Percentiles rank a stretch among this genome's conserved stretches.
Evolutionary conservation across 2,113 vertebrate species (phyloP).

Genomic region (Amphiprion percula): DNA sequence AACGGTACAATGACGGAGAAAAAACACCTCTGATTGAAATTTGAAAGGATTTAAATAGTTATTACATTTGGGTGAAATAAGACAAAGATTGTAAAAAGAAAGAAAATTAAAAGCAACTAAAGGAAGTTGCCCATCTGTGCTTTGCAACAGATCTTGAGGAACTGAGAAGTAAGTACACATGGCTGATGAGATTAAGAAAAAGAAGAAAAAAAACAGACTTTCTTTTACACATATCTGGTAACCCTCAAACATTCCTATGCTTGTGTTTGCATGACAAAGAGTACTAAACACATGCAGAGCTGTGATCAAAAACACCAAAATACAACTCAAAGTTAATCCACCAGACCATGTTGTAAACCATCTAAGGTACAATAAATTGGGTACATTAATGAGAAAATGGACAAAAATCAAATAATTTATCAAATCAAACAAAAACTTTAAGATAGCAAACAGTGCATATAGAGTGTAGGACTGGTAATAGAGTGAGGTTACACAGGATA

Average conservation of each 20-base stretch:
- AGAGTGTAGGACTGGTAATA: background rate
- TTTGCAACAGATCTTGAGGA: too few species aligned
- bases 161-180: too few species aligned
- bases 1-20: background rate
- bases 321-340: background rate
- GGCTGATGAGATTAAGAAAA: too few species aligned
- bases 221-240: background rate
- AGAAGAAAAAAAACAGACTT: background rate
- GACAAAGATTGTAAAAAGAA: too few species aligned
- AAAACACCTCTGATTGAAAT: background rate
- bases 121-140: too few species aligned
- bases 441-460: background rate
- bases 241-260: background rate
- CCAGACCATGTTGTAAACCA: background rate
- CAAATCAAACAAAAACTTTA: background rate
- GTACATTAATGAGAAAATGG: background rate
- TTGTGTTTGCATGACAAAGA: background rate
- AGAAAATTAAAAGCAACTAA: too few species aligned
- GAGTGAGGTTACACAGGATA: conserved; percentile 3
- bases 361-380: background rate
- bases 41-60: background rate
- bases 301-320: background rate
- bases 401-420: background rate
- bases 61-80: background rate
- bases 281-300: background rate